Conservation (phyloP, 1,140 invertebrate genomes). For the Drosophila neocordata region DNA sequence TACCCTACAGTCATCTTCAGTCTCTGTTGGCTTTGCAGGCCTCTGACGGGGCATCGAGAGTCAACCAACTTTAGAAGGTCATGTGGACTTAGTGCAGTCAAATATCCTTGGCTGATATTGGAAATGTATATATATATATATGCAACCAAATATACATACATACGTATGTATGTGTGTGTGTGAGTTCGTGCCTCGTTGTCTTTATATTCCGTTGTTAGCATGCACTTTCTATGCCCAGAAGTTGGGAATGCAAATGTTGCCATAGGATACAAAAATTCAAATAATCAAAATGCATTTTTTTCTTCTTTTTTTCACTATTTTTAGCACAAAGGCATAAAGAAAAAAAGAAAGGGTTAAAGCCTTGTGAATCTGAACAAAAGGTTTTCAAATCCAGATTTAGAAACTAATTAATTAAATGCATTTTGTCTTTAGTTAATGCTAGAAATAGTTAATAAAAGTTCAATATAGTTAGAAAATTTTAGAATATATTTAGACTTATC, state of each 20-base stretch:
- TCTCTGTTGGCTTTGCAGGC: constrained; percentile 35
- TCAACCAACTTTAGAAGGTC: constrained; percentile 82
- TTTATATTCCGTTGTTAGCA: constrained; percentile 33
- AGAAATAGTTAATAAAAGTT: no score
- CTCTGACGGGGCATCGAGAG: constrained; percentile 51
- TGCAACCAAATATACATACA: neutral
- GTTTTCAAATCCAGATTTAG: neutral
- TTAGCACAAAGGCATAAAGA: no score
- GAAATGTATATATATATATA: constrained; percentile 44
- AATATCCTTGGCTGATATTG: constrained; percentile 80
- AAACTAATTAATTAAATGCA: no score
- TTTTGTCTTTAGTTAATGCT: no score
- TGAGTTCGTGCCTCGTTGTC: neutral
- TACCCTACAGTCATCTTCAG: neutral
- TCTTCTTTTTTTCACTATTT: no score
- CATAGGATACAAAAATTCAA: constrained; percentile 18
- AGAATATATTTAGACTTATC: no score
- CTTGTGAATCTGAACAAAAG: neutral
- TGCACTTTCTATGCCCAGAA: constrained; percentile 43
- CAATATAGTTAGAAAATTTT: no score
- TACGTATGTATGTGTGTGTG: constrained; percentile 39
- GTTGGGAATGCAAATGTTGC: constrained; percentile 28
- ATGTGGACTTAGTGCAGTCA: constrained; percentile 72
- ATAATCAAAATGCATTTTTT: neutral
- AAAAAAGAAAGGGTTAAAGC: no score